Evolutionary conservation across 2,113 vertebrate genomes (phyloP).

Genomic region (Orientallactaga bullata): DNA sequence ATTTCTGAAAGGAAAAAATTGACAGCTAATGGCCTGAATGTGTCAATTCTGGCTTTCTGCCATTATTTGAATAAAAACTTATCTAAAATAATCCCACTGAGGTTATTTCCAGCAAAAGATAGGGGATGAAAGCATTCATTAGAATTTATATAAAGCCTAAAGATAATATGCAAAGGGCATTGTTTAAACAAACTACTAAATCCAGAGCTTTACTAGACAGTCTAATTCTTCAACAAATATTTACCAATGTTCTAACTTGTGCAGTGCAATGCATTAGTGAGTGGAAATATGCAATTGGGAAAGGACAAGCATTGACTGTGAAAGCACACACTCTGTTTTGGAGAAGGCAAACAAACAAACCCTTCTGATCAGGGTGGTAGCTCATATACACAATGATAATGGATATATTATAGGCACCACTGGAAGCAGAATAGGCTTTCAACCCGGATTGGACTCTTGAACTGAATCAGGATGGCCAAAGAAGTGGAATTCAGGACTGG

Average conservation of each 20-base stretch:
- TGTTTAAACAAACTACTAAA: constrained; percentile 40
- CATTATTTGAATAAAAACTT: neutral
- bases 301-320: neutral
- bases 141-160: constrained; percentile 45
- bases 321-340: neutral
- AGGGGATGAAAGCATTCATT: neutral
- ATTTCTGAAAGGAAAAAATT: neutral
- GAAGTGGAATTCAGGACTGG: neutral
- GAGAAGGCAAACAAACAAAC: neutral
- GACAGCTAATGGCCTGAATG: neutral
- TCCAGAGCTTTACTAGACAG: neutral
- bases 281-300: neutral
- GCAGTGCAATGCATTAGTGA: neutral
- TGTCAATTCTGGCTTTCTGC: neutral
- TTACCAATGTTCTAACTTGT: neutral
- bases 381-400: neutral
- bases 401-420: accelerated
- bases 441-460: neutral
- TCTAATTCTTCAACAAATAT: constrained; percentile 19
- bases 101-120: neutral
- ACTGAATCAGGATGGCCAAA: neutral
- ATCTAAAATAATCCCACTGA: neutral
- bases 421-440: neutral
- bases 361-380: neutral
- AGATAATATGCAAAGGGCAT: neutral